Evolutionary conservation across 2,797 vertebrate genomes (phyloP).

Genomic region (Gallinago stenura): DNA sequence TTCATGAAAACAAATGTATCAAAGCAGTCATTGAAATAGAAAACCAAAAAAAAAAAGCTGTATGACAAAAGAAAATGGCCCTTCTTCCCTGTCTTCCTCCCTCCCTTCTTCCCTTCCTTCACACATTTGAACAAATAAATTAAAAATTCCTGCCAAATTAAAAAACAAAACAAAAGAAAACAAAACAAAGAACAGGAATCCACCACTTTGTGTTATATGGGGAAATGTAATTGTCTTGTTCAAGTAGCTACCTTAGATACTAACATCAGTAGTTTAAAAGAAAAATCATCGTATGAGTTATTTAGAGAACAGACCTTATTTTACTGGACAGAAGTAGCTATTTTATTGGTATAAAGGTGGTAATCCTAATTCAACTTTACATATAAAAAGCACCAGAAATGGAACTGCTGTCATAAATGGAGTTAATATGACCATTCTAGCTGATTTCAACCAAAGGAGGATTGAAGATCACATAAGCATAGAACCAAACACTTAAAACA

Average conservation of each 20-base stretch:
- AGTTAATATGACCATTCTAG: neutral
- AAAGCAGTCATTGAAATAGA: neutral
- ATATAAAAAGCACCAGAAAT: neutral
- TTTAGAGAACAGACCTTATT: neutral
- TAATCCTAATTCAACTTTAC: neutral
- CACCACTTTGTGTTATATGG: neutral
- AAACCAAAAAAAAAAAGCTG: neutral
- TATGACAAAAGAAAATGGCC: neutral
- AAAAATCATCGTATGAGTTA: neutral
- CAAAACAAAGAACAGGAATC: neutral
- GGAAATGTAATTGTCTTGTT: neutral
- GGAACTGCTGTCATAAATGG: neutral
- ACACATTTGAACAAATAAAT: neutral
- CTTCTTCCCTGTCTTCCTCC: too few relatives aligned
- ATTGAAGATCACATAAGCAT: neutral
- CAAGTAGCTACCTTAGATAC: neutral
- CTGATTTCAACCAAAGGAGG: neutral
- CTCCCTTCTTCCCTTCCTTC: neutral
- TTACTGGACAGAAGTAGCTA: neutral
- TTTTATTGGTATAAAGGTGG: neutral
- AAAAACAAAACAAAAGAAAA: neutral
- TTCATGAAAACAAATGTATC: neutral
- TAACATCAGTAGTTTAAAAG: neutral
- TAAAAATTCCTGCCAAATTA: neutral
- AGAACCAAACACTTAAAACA: neutral